phyloP scores from a whole-genome alignment of 1,140 invertebrate species.

The Campodea augens region DNA sequence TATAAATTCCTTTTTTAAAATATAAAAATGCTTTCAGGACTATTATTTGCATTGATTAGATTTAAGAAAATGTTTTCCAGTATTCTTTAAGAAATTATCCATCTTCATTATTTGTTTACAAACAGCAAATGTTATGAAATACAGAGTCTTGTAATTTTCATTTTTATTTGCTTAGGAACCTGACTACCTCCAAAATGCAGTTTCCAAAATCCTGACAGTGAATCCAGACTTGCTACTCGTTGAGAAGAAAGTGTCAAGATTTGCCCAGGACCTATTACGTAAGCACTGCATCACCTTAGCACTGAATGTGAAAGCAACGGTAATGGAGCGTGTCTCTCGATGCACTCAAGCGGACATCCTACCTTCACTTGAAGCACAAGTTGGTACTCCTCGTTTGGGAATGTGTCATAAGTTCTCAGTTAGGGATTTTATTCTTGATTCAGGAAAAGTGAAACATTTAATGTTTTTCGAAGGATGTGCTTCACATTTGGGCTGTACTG shows the following conservation, averaged over 20 bases:
- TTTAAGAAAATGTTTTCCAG: too few species aligned
- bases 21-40: too few species aligned
- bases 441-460: constrained; percentile 52
- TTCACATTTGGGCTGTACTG: constrained; percentile 68
- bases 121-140: too few species aligned
- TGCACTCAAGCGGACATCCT: constrained; percentile 72
- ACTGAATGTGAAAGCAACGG: constrained; percentile 65
- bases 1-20: background rate
- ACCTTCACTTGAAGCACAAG: constrained; percentile 71
- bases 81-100: too few species aligned
- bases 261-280: constrained; percentile 72
- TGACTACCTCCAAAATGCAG: constrained; percentile 71
- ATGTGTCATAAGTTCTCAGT: constrained; percentile 73
- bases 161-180: too few species aligned
- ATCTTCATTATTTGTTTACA: too few species aligned
- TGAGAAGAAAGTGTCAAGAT: constrained; percentile 67
- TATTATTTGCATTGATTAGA: too few species aligned
- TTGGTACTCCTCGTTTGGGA: constrained; percentile 63
- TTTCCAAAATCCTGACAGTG: constrained; percentile 67
- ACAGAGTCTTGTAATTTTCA: background rate
- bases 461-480: constrained; percentile 88
- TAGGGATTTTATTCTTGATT: constrained; percentile 37
- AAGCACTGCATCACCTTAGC: constrained; percentile 64
- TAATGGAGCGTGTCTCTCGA: constrained; percentile 64
- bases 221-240: constrained; percentile 76